phyloP scores from a whole-genome alignment of 2,113 vertebrate species.

The Puma concolor region DNA sequence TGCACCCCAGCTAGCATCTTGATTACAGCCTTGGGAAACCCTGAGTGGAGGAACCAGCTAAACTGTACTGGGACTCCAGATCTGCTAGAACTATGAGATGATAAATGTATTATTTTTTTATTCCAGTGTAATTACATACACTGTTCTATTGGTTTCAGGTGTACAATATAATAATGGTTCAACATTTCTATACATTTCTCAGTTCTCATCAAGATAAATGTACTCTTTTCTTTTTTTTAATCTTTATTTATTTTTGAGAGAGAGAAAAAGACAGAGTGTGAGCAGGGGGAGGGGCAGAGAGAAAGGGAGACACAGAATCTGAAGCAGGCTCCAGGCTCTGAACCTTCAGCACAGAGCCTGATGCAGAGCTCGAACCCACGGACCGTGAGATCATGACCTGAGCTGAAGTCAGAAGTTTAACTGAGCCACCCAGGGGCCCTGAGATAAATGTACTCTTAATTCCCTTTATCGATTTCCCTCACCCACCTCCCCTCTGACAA shows the following conservation, averaged over 20 bases:
- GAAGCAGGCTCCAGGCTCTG: no score
- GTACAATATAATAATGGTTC: not conserved
- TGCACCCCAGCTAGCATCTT: not conserved
- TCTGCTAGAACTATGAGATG: rapidly evolving
- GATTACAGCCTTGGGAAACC: not conserved
- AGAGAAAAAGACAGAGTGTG: no score
- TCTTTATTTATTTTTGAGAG: no score
- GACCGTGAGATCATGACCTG: no score
- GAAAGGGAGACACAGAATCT: no score
- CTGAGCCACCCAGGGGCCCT: no score
- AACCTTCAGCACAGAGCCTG: no score
- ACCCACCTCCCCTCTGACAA: not conserved
- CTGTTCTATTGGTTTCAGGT: not conserved
- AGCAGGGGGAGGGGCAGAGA: no score
- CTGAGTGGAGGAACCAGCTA: not conserved
- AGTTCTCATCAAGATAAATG: not conserved
- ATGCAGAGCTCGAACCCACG: no score
- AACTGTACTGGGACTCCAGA: no score
- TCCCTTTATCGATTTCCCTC: not conserved
- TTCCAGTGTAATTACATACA: not conserved
- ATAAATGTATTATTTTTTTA: not conserved
- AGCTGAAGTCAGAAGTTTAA: no score
- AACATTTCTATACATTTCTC: not conserved
- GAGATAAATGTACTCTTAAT: not conserved
- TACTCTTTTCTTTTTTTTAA: not conserved